Evolutionary conservation across 2,888 invertebrate genomes (phyloP), one percentile per base, ranked within the genome.

Genomic region (Pharmacophagus antenor): DNA sequence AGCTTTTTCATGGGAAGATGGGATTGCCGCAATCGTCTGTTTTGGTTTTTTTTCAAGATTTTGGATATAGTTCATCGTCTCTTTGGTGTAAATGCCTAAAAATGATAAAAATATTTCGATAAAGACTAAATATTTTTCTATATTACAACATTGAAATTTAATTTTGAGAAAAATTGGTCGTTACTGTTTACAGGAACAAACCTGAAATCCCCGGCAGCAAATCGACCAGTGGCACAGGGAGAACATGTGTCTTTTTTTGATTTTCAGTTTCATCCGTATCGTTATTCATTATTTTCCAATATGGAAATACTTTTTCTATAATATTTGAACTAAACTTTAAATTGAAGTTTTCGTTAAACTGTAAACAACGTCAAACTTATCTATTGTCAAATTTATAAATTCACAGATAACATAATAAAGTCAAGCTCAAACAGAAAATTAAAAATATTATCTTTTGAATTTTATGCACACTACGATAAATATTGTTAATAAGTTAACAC

Each of bases 171-270:
- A n/a, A n/a, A n/a, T n/a, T n/a, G n/a, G n/a, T n/a, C n/a, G n/a
- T n/a, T n/a, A n/a, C n/a, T n/a, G 22, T 42, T 15, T 49, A 17
- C 42, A 18, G n/a, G n/a, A 27, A 67, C 75, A 66, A 68, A 86
- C 86, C 78, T 53, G 73, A 73, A 27, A 88, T 69, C 49, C 66
- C 73, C 15, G 86, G 85, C 56, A 88, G 66, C 58, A 87, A 66
- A 70, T 88, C 86, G 8, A 82, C 79, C 63, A 88, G 72, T 6
- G 82, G 74, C 67, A 71, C 82, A n/a, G 88, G 76, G 65, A 66
- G 69, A 31, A 62, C 50, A 8, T 62, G 65, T 20, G 71, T 59
- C 49, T 64, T 70, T 18, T 79, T 82, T 59, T 68, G 69, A 56
- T 64, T 64, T 25, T 70, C 66, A 15, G 75, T 70, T 6, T 17